These are phyloP conservation scores for Hemicentrotus pulcherrimus DNA, from an alignment of 35 echinoderm and acorn worm species.

Conservation along the genomic window DNA sequence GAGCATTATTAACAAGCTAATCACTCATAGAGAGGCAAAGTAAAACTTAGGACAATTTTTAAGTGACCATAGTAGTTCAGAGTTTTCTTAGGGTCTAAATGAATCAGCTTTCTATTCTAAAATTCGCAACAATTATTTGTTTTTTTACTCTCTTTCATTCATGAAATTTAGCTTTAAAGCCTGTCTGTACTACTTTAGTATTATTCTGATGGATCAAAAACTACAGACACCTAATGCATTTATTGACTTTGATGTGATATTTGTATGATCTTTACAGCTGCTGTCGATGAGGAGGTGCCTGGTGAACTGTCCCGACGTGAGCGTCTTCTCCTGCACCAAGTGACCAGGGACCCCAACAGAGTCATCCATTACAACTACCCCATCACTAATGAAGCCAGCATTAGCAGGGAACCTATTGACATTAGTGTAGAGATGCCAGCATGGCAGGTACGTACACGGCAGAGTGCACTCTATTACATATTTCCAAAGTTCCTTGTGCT, in stretches of 20 bases:
- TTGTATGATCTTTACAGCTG: neutral
- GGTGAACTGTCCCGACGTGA: conserved; percentile 1
- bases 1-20: no score
- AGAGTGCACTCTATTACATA: no score
- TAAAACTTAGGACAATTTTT: no score
- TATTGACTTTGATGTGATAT: neutral
- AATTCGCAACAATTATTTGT: no score
- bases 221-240: neutral
- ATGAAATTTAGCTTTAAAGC: no score
- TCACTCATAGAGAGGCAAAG: neutral
- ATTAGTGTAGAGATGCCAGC: conserved; percentile 48
- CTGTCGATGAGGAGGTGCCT: neutral
- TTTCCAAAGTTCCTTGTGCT: no score
- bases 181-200: no score
- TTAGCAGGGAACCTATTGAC: conserved; percentile 65
- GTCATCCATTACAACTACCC: conserved; percentile 77
- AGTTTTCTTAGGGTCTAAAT: no score
- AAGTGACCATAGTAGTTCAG: no score
- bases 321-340: conserved; percentile 33
- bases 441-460: neutral
- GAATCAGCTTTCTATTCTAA: no score
- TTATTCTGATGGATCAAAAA: neutral
- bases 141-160: no score
- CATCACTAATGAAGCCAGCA: conserved; percentile 59
- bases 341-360: conserved; percentile 78